These are phyloP conservation scores for Brachystomella parvula DNA, from an alignment of 1,140 invertebrate species.

Conservation along the genomic window DNA sequence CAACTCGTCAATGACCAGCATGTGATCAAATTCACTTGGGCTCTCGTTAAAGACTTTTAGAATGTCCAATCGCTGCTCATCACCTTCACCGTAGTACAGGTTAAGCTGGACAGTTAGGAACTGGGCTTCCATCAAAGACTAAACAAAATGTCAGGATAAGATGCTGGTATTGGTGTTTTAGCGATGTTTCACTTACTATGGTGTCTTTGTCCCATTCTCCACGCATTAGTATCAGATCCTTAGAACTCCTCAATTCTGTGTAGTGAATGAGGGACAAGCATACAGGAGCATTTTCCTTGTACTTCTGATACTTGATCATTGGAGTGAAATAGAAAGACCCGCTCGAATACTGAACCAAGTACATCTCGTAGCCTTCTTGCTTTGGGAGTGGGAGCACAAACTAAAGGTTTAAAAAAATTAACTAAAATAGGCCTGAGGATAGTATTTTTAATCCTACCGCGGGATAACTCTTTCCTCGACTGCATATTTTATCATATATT, in stretches of 20 bases:
- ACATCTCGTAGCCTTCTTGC: constrained; percentile 78
- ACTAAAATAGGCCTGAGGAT: constrained; percentile 9
- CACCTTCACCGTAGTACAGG: constrained; percentile 66
- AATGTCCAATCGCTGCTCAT: constrained; percentile 55
- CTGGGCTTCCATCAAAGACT: constrained; percentile 66
- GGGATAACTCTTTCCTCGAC: constrained; percentile 52
- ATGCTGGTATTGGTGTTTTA: neutral
- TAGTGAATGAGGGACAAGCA: constrained; percentile 77
- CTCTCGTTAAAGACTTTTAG: constrained; percentile 61
- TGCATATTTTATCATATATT: constrained; percentile 53
- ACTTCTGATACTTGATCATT: constrained; percentile 74
- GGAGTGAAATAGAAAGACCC: constrained; percentile 79
- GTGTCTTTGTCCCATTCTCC: constrained; percentile 81
- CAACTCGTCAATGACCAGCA: constrained; percentile 70
- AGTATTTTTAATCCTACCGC: constrained; percentile 40
- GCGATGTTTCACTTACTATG: constrained; percentile 43
- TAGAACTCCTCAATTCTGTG: constrained; percentile 64
- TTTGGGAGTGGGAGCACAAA: constrained; percentile 77
- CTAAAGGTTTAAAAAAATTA: constrained; percentile 38
- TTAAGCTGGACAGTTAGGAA: constrained; percentile 77
- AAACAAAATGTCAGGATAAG: constrained; percentile 12
- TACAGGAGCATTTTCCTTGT: constrained; percentile 85
- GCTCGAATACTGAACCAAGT: constrained; percentile 65
- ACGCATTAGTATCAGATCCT: constrained; percentile 74
- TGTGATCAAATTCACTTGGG: constrained; percentile 71